phyloP scores from a whole-genome alignment of 2,113 vertebrate genomes.

The Apteryx mantelli region DNA sequence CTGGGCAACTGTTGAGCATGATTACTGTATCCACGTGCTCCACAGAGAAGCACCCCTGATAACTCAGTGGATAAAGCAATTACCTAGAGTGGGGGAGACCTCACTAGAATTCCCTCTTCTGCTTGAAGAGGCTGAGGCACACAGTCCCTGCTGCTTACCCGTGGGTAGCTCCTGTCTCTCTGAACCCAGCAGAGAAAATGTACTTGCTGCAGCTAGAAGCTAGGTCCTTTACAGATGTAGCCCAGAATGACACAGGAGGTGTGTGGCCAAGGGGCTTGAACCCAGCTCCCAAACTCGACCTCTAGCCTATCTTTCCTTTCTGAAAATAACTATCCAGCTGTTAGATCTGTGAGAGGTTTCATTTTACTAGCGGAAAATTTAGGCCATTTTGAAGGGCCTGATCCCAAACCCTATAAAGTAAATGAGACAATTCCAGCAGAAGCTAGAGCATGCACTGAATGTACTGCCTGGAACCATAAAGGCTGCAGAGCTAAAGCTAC shows the following conservation, averaged over 20 bases:
- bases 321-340: not conserved
- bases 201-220: not conserved
- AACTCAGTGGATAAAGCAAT: not conserved
- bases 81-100: not conserved
- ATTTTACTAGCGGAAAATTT: slow-evolving; percentile 13
- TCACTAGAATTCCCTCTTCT: not conserved
- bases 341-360: not conserved
- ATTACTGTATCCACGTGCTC: not conserved
- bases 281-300: not conserved
- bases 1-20: not conserved
- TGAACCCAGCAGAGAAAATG: not conserved
- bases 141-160: not conserved
- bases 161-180: not conserved
- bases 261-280: not conserved
- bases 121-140: not conserved
- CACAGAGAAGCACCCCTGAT: not conserved
- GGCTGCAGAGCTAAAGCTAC: not conserved
- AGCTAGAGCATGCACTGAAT: not conserved
- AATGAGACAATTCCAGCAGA: slow-evolving; percentile 2
- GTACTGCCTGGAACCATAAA: not conserved
- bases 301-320: not conserved
- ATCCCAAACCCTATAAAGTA: not conserved
- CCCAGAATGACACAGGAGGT: not conserved
- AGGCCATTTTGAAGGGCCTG: not conserved
- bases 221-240: not conserved